These are phyloP conservation scores for Pseudomyrmex flavicornis DNA, from an alignment of 1,140 invertebrate genomes.

Conservation along the genomic window DNA sequence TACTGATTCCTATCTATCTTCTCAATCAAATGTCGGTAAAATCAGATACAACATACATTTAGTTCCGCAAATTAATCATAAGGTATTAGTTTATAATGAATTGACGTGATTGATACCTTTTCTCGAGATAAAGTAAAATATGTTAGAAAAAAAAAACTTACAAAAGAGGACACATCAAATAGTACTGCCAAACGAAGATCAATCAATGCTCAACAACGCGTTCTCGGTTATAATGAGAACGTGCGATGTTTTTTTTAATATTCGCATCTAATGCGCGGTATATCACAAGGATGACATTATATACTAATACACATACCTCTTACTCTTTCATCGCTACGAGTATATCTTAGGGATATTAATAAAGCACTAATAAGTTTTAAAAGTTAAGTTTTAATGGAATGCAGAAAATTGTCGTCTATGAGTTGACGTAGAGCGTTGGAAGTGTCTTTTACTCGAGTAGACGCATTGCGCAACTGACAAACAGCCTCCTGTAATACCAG, in stretches of 20 bases:
- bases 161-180: conserved; percentile 76
- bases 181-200: conserved; percentile 81
- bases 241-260: conserved; percentile 43
- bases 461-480: conserved; percentile 79
- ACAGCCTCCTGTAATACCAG: conserved; percentile 82
- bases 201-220: conserved; percentile 80
- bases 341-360: conserved; percentile 52
- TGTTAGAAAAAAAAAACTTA: conserved; percentile 64
- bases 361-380: conserved; percentile 65
- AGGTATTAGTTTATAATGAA: conserved; percentile 64
- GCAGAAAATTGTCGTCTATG: conserved; percentile 79
- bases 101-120: conserved; percentile 62
- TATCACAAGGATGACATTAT: conserved; percentile 44
- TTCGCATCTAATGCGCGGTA: conserved; percentile 51
- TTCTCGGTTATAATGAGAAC: conserved; percentile 69
- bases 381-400: conserved; percentile 80
- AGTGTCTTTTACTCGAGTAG: conserved; percentile 74
- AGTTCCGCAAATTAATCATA: conserved; percentile 58
- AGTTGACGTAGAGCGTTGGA: conserved; percentile 77
- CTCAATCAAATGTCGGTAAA: conserved; percentile 61
- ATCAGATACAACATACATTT: conserved; percentile 57
- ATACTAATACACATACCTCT: conserved; percentile 46
- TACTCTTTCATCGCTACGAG: conserved; percentile 44
- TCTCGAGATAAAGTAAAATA: conserved; percentile 61
- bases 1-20: conserved; percentile 70